Base-by-base conservation (phyloP, 2,888 invertebrate genomes). In the Ectemnius lituratus region DNA sequence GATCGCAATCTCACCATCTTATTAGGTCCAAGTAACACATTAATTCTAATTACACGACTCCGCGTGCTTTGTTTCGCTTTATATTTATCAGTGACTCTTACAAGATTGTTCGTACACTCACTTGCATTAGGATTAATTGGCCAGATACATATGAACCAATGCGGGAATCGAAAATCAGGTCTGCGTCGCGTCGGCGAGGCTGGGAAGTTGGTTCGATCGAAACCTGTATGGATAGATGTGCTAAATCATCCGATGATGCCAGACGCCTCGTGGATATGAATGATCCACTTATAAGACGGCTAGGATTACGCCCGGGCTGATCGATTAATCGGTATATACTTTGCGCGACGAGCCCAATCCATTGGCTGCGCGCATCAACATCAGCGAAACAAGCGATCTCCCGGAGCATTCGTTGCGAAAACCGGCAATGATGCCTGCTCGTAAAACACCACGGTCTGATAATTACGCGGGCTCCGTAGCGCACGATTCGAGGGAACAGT, bases 201-300 rank as follows among this genome's bases (percentile, higher is more conserved):
- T 11, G 37, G 11, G 37, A 37, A 37, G 37, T 11, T 6, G 8
- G 2, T 47, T 23, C 8, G 6, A 2, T 14, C 16, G 47, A 18
- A 49, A 14, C 23, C 62, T 73, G 57, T 47, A 45, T 47, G 47
- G 47, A 61, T 67, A 65, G 65, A 62, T 52, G 56, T 70, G 58
- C 62, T 72, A 71, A 80, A 78, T 79, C 75, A 69, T 68, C 67
- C 59, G 45, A 20, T 57, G 71, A 62, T 70, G 46, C 62, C 62
- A 60, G 67, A 59, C 66, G 63, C 62, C 65, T 66, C 57, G 49
- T 64, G 76, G 71, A 79, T 81, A 79, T 66, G 64, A 82, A 76
- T 71, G 80, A 82, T 74, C 76, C 76, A 79, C 73, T 81, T 76
- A 76, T 80, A 79, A 76, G 82, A 71, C 68, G 70, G 69, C 81